Evolutionary conservation across 2,888 invertebrate genomes (phyloP), one percentile per base, ranked within the genome.

Genomic region (Clanis bilineata): DNA sequence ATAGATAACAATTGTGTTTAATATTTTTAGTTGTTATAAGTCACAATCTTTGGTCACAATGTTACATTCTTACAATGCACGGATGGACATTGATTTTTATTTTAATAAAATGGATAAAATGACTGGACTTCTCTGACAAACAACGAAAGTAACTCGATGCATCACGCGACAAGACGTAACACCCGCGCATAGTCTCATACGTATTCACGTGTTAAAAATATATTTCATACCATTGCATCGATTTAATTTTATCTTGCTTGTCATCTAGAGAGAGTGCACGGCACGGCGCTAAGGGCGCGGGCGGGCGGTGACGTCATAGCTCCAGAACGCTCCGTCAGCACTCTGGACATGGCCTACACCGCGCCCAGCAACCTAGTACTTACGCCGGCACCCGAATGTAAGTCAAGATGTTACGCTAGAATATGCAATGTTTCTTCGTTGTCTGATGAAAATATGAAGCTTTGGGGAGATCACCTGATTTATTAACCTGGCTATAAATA

Each of bases 321-420:
- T 10, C 84, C 85, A 23, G 91, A 90, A 59, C 81, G 87, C n/a
- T 81, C 90, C 1, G 85, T 86, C 61, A 85, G 86, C 66, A 77
- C 82, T 28, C 76, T 90, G 61, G 90, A 90, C 71, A 82, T 90
- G 60, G 80, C 82, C 38, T 90, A 82, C 73, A 71, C 88, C 22
- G 82, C 90, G 15, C 88, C 91, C 25, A 88, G 92, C 5, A 90
- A 90, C 68, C 74, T 92, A 63, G 91, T 91, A 39, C 87, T 92
- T 64, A 92, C 91, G 56, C 91, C 91, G 15, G 91, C 91, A 32
- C 91, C 91, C 0, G 91, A 92, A 82, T 92, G 91, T 91, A 70
- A 90, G 88, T 79, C n/a, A 32, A 64, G 55, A 25, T 41, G 1
- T 23, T n/a, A 12, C 23, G n/a, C n/a, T 41, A 12, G 15, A 22